Evolutionary conservation across 2,888 invertebrate species (phyloP), one percentile per base, ranked within the genome.

Genomic region (Agrotis puta): DNA sequence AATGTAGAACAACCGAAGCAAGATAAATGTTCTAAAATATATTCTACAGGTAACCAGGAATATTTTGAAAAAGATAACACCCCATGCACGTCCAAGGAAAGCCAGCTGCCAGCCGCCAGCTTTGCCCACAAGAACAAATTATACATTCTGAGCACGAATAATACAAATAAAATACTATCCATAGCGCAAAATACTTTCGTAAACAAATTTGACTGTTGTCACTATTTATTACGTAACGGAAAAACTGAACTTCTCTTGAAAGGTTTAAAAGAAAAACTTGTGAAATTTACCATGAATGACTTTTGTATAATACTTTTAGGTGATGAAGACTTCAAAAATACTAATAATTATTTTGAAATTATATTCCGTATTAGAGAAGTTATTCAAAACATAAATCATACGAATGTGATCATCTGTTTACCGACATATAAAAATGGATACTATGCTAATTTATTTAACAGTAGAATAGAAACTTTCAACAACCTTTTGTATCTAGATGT

Each of bases 291-390:
- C 16, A 62, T 27, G 27, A 27, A 50, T 50, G 50, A 62, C 27
- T 62, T 47, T 48, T 50, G 50, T n/a, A 3, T 62, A 20, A 62
- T 62, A 5, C 47, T 62, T 20, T 18, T 62, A 18, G 61, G 61
- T 11, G 50, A 48, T 14, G 47, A 47, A 47, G 47, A 47, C 47
- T 47, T n/a, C 47, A 47, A 47, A 47, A 47, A 18, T 18, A 47
- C 61, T 9, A 50, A 48, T 18, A 27, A 61, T 16, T 61, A 61
- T 48, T 22, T 48, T 27, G 33, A 50, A 24, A 22, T 50, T 24
- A 61, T 61, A 48, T 18, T 61, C 18, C 16, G 14, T 27, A 27
- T 61, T 18, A 24, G n/a, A n/a, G n/a, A n/a, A n/a, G n/a, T n/a
- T n/a, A n/a, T n/a, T n/a, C n/a, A n/a, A n/a, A n/a, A n/a, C n/a